A percentile compares a stretch with the other conserved stretches of the same genome.
Conservation (phyloP, 2,113 vertebrate species). For the Falcunculus frontatus region DNA sequence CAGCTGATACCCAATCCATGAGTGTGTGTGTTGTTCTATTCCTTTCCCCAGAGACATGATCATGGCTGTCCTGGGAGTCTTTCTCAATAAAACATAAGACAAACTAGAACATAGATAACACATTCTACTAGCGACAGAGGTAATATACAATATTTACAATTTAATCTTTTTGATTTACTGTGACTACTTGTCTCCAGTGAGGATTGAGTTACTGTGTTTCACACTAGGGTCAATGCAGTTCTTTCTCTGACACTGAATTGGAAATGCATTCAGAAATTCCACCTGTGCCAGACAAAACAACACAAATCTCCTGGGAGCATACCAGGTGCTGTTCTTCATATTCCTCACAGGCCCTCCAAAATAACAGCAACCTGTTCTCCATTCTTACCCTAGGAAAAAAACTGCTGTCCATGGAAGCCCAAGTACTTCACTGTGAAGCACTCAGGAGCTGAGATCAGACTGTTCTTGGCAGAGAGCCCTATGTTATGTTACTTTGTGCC, state of each 20-base stretch:
- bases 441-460: slow-evolving; percentile 6
- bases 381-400: background rate
- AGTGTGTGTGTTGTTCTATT: background rate
- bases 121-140: background rate
- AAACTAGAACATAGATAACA: background rate
- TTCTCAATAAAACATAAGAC: background rate
- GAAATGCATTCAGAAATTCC: background rate
- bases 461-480: slow-evolving; percentile 44
- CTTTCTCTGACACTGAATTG: background rate
- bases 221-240: background rate
- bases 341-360: background rate
- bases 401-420: background rate
- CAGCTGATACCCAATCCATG: fast-evolving
- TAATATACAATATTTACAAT: background rate
- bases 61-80: background rate
- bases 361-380: background rate
- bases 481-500: background rate
- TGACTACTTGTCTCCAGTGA: background rate
- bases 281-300: background rate
- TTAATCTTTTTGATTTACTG: background rate
- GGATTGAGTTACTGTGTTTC: background rate
- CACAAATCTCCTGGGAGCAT: background rate
- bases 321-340: background rate
- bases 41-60: background rate
- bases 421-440: background rate